Evolutionary conservation across 1,140 invertebrate genomes (phyloP), one percentile per base, ranked within the genome.

Genomic region (Lordiphosa mommai): DNA sequence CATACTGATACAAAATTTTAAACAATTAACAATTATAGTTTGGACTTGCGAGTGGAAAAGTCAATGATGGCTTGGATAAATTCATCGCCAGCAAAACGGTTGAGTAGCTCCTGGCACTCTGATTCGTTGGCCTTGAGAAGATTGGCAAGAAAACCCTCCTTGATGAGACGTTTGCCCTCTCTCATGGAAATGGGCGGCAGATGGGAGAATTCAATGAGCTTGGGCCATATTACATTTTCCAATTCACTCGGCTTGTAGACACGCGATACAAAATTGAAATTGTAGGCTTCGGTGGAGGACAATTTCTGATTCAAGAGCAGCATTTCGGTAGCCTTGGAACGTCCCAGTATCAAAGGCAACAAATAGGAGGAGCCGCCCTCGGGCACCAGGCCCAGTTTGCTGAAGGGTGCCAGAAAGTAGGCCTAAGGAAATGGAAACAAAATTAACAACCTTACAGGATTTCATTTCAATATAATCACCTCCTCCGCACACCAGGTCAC

Each of bases 281-380:
- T 89, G 16, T 91, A 89, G 2, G 96, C 97, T 90, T 97, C 95
- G 41, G 90, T 51, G 8, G 96, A 95, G 43, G 91, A 91, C 49
- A 99, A 90, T 89, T 94, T 97, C 49, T 94, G 91, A 67, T 94
- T 94, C 43, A 97, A 93, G 29, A 95, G 88, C 14, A 99, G 89
- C 88, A 98, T 90, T 90, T 98, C 95, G 52, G 90, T 91, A 14
- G 96, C 96, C 92, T 96, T 82, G 49, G 90, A 91, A 9, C 89
- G 89, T 16, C 97, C 97, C 90, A 99, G 92, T 17, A 98, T 90
- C 69, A 89, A 90, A 1, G 97, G 96, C 82, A 98, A 97, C 41
- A 93, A 93, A 61, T 93, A 94, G 5, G 95, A 93, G 8, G 97
- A 98, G 88, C 96, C 94, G 7, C 94, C 97, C 91, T 99, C 98